A percentile compares a stretch with the other conserved stretches of the same genome.
These are phyloP conservation scores for Cosmia pyralina DNA, from an alignment of 2,888 invertebrate species.

Conservation along the genomic window DNA sequence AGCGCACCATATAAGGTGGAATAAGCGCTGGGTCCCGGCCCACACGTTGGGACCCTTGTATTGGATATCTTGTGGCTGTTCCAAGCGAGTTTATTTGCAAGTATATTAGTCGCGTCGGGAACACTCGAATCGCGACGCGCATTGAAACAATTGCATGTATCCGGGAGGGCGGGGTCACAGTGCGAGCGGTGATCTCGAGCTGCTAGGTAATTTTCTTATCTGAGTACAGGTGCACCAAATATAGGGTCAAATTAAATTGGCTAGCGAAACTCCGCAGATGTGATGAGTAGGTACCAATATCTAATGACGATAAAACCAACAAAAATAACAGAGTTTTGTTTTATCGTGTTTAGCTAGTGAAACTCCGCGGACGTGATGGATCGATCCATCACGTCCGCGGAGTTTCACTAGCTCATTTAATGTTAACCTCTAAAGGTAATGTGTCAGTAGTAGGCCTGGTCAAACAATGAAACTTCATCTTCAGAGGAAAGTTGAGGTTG, in stretches of 20 bases:
- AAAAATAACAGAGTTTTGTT: too few relatives aligned
- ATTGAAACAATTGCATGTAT: slow-evolving; percentile 58
- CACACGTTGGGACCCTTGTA: neutral
- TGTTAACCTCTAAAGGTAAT: neutral
- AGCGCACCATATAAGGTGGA: neutral
- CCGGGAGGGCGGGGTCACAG: slow-evolving; percentile 51
- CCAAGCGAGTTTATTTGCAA: slow-evolving; percentile 12
- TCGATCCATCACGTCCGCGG: too few relatives aligned
- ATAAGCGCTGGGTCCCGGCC: neutral
- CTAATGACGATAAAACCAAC: neutral
- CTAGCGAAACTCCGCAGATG: neutral
- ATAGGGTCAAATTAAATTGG: neutral
- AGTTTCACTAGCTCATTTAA: too few relatives aligned
- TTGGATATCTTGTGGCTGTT: slow-evolving; percentile 3
- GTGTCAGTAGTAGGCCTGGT: neutral
- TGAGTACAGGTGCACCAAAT: neutral
- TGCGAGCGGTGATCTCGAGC: slow-evolving; percentile 13
- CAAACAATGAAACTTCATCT: neutral
- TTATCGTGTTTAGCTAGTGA: too few relatives aligned
- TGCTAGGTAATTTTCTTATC: neutral
- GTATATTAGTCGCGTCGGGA: slow-evolving; percentile 8
- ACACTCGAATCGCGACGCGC: slow-evolving; percentile 31
- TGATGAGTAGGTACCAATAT: neutral
- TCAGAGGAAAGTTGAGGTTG: neutral
- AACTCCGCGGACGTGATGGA: too few relatives aligned